These are phyloP conservation scores for Onthophagus taurus DNA, from an alignment of 1,140 invertebrate genomes.

Conservation along the genomic window DNA sequence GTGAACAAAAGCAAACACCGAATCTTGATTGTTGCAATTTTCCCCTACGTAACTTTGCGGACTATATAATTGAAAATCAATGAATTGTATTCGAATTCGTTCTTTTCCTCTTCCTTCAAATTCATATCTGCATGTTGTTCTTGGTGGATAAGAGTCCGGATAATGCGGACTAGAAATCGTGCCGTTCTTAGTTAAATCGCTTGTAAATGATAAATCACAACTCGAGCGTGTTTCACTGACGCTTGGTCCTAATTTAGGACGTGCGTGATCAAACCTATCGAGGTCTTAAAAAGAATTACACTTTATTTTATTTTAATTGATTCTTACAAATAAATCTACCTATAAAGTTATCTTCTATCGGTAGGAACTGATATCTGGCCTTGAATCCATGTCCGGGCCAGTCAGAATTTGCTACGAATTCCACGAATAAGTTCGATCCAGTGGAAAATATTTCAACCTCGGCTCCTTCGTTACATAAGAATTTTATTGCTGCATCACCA, in stretches of 20 bases:
- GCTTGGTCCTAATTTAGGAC: conserved; percentile 3
- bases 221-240: conserved; percentile 39
- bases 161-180: conserved; percentile 68
- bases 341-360: conserved; percentile 44
- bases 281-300: not conserved
- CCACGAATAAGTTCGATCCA: conserved; percentile 65
- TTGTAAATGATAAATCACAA: conserved; percentile 68
- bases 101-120: conserved; percentile 75
- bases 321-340: no score
- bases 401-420: conserved; percentile 74
- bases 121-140: conserved; percentile 71
- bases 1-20: conserved; percentile 65
- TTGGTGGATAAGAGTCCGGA: conserved; percentile 61
- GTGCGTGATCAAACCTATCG: not conserved
- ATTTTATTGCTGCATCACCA: conserved; percentile 58
- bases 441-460: conserved; percentile 72
- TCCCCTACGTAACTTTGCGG: no score
- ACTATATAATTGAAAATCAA: no score
- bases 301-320: no score
- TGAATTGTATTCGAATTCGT: conserved; percentile 65
- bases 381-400: conserved; percentile 77
- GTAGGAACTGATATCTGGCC: conserved; percentile 69
- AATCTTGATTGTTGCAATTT: conserved; percentile 70
- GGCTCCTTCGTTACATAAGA: conserved; percentile 68
- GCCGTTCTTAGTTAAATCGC: conserved; percentile 69